Percentiles rank a stretch among this genome's conserved stretches.
These are phyloP conservation scores for Diaperis boleti DNA, from an alignment of 2,888 invertebrate species.

Conservation along the genomic window DNA sequence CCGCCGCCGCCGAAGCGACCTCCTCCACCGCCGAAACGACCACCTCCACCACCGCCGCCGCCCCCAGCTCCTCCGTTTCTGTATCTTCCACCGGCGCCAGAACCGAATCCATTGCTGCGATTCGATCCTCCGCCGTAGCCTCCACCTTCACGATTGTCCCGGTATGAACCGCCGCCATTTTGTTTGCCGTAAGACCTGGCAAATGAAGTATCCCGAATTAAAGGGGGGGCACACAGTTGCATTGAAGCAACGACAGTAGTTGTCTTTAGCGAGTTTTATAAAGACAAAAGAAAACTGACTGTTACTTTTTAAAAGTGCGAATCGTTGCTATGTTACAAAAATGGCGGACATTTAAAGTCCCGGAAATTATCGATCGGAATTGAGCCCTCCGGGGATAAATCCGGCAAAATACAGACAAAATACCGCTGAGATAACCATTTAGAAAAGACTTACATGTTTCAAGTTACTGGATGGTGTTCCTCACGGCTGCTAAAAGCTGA, in stretches of 20 bases:
- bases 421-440: background rate
- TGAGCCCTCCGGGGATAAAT: background rate
- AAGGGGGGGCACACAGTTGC: background rate
- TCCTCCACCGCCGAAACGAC: conserved; percentile 63
- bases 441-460: conserved; percentile 19
- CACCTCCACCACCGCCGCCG: conserved; percentile 59
- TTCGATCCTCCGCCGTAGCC: conserved; percentile 58
- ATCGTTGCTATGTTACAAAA: background rate
- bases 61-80: conserved; percentile 50
- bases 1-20: conserved; percentile 50
- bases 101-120: conserved; percentile 58
- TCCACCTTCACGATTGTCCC: conserved; percentile 54
- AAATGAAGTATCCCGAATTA: no score
- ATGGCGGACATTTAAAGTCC: conserved; percentile 30
- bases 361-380: background rate
- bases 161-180: conserved; percentile 53
- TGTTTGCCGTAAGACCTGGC: conserved; percentile 55
- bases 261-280: no score
- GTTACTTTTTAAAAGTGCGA: background rate
- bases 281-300: background rate
- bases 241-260: background rate
- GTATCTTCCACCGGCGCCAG: conserved; percentile 41
- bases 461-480: conserved; percentile 20
- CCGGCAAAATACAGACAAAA: background rate
- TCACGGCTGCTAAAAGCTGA: background rate